Evolutionary conservation across 2,797 vertebrate species (phyloP).

Genomic region (Tamandua tetradactyla): DNA sequence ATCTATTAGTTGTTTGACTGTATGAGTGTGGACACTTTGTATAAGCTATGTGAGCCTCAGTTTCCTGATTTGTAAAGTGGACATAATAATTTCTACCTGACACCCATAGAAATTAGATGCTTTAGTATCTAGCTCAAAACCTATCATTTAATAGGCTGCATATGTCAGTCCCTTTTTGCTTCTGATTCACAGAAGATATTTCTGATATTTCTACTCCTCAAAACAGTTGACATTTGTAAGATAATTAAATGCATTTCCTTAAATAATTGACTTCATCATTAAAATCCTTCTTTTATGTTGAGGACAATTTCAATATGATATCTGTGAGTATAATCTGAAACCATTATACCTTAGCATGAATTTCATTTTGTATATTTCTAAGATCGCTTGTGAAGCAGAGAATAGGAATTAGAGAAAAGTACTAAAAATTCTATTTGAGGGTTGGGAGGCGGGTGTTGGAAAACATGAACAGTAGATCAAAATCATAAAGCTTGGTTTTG

Average conservation of each 20-base stretch:
- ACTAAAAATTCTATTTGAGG: background rate
- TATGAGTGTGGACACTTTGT: background rate
- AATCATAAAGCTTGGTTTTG: background rate
- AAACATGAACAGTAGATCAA: background rate
- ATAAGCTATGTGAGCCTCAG: background rate
- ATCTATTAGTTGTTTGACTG: background rate
- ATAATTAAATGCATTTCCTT: background rate
- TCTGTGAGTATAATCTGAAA: background rate
- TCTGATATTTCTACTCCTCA: background rate
- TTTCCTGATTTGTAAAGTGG: too few relatives aligned
- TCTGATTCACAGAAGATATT: background rate
- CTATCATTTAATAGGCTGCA: background rate
- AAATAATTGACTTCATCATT: background rate
- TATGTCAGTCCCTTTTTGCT: background rate
- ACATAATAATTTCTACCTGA: background rate
- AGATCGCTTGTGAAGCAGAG: background rate
- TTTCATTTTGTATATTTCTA: background rate
- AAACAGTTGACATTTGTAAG: background rate
- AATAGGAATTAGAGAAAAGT: background rate
- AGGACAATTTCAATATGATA: background rate
- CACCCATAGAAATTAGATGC: background rate
- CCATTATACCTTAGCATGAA: background rate
- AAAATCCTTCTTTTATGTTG: background rate
- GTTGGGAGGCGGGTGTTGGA: background rate
- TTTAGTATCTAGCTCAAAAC: background rate